Evolutionary conservation across 2,888 invertebrate species (phyloP), one percentile per base, ranked within the genome.

Genomic region (Sphinx pinastri): DNA sequence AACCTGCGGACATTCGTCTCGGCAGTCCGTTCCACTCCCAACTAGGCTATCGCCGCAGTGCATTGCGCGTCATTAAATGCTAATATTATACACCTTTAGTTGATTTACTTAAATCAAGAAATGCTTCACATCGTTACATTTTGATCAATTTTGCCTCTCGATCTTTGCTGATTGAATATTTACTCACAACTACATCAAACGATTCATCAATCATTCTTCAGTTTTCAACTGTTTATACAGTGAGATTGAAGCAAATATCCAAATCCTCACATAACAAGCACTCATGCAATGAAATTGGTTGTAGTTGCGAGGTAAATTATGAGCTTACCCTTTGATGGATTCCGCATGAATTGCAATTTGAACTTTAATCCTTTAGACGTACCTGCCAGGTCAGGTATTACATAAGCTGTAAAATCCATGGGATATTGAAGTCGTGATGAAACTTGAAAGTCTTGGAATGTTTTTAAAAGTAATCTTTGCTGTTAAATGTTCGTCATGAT

Each of bases 341-440:
- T 47, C 60, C 19, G 60, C 60, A 45, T 60, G 45, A 60, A 63
- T 63, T 19, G 47, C 16, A 63, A 63, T 63, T 63, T 47, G 47
- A 63, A 63, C 47, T 47, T 63, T 63, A 63, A 63, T 63, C 60
- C 47, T 47, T 47, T 13, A n/a, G 45, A 59, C 10, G 59, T 47
- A 19, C 3, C 12, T 57, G 58, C 6, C 2, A 12, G 16, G 47
- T 47, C 60, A 47, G 60, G 38, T 16, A 47, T 49, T 11, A 47
- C 47, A 47, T 19, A 47, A 47, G 45, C 6, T 49, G n/a, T 49
- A 63, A 12, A 19, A 47, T 12, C 47, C 47, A 13, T 4, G 16
- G 11, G 7, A 16, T 63, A 10, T 13, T 19, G 31, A 31, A 2
- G 14, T 58, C 0, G 16, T 47, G 47, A 47, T 19, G n/a, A 16